These are phyloP conservation scores for Phoebastria nigripes DNA, from an alignment of 2,797 vertebrate genomes.

Conservation along the genomic window DNA sequence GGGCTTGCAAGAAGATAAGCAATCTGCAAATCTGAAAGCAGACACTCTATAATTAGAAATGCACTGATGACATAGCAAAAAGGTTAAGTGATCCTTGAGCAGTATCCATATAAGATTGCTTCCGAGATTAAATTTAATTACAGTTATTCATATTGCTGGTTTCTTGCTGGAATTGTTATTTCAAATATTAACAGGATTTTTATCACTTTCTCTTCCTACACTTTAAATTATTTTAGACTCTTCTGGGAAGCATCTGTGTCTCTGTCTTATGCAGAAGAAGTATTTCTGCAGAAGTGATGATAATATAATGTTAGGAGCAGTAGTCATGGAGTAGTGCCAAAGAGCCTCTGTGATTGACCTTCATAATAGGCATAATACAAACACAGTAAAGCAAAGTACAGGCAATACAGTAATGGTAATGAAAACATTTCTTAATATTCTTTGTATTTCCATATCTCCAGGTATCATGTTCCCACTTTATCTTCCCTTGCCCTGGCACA, in stretches of 20 bases:
- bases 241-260: conserved; percentile 19
- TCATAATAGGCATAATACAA: neutral
- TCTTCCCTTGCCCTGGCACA: neutral
- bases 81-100: conserved; percentile 68
- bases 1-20: conserved; percentile 42
- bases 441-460: neutral
- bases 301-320: neutral
- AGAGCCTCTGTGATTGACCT: neutral
- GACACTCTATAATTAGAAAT: conserved; percentile 58
- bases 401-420: neutral
- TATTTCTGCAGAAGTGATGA: neutral
- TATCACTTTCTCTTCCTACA: conserved; percentile 6
- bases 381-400: neutral
- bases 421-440: neutral
- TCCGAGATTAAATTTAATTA: conserved; percentile 65
- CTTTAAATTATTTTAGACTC: conserved; percentile 17
- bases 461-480: neutral
- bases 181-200: conserved; percentile 42
- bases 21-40: conserved; percentile 55
- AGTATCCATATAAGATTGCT: conserved; percentile 55
- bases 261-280: neutral
- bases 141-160: conserved; percentile 35
- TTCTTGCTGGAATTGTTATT: conserved; percentile 54
- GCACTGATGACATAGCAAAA: conserved; percentile 61
- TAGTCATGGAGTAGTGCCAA: neutral